Conservation (phyloP, 2,797 vertebrate genomes). For the Acrossocheilus fasciatus region DNA sequence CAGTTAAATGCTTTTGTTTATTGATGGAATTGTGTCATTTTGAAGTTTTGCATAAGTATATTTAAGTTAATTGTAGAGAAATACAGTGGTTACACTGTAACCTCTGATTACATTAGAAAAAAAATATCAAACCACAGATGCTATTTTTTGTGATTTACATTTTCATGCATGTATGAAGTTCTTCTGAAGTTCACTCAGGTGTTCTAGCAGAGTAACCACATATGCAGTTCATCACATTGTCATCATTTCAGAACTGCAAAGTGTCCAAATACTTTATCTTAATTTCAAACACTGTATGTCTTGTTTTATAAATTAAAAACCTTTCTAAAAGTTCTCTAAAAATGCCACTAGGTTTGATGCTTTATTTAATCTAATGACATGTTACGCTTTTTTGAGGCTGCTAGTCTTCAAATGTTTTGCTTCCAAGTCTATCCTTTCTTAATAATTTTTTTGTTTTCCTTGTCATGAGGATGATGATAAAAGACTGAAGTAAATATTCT, state of each 20-base stretch:
- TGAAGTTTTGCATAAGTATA: not conserved
- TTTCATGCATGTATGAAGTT: not conserved
- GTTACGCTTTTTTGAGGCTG: not conserved
- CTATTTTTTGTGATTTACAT: not conserved
- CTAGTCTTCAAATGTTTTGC: not conserved
- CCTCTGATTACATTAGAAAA: not conserved
- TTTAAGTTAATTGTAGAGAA: not conserved
- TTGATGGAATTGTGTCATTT: not conserved
- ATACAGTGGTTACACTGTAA: not conserved
- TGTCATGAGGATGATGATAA: conserved; percentile 11
- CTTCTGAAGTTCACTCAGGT: not conserved
- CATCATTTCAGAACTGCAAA: not conserved
- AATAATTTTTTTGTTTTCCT: not conserved
- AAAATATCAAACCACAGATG: not conserved
- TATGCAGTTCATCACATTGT: not conserved
- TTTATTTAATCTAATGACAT: not conserved
- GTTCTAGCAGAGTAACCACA: not conserved
- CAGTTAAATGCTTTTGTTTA: not conserved
- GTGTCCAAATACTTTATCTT: not conserved
- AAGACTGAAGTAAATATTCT: conserved; percentile 9
- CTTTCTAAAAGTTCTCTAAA: not conserved
- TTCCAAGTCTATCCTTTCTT: conserved; percentile 16
- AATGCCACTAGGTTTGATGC: not conserved
- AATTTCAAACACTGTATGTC: not conserved
- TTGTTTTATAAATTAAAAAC: conserved; percentile 3